A percentile compares a stretch with the other conserved stretches of the same genome.
phyloP scores from a whole-genome alignment of 2,113 vertebrate species.

The Ramphastos sulfuratus region DNA sequence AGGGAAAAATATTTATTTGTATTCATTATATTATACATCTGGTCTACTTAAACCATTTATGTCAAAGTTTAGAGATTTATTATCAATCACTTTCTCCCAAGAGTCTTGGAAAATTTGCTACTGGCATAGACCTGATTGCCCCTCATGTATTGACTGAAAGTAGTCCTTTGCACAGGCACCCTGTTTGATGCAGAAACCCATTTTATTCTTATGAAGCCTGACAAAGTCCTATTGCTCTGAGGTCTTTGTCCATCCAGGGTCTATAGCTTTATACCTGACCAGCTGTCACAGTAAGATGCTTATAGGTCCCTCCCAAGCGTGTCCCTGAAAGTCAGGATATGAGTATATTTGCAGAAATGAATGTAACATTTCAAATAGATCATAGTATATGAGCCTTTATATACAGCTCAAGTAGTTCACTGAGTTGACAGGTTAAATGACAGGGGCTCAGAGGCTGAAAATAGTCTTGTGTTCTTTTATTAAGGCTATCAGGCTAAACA shows the following conservation, averaged over 20 bases:
- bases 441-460: neutral
- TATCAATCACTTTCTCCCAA: neutral
- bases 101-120: neutral
- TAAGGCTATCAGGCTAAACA: neutral
- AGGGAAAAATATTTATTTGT: neutral
- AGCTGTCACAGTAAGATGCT: neutral
- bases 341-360: neutral
- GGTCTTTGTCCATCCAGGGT: neutral
- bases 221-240: neutral
- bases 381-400: neutral
- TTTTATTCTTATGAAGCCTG: neutral
- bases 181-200: neutral
- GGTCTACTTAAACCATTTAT: neutral
- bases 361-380: neutral
- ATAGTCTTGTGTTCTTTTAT: neutral
- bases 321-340: neutral
- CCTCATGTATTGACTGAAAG: neutral
- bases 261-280: neutral
- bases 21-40: neutral
- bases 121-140: neutral
- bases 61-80: neutral
- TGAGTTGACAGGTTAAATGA: neutral
- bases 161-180: neutral
- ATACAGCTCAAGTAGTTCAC: neutral
- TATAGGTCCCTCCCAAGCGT: neutral